Evolutionary conservation across 2,888 invertebrate species (phyloP), one percentile per base, ranked within the genome.

Genomic region (Fabriciana adippe): DNA sequence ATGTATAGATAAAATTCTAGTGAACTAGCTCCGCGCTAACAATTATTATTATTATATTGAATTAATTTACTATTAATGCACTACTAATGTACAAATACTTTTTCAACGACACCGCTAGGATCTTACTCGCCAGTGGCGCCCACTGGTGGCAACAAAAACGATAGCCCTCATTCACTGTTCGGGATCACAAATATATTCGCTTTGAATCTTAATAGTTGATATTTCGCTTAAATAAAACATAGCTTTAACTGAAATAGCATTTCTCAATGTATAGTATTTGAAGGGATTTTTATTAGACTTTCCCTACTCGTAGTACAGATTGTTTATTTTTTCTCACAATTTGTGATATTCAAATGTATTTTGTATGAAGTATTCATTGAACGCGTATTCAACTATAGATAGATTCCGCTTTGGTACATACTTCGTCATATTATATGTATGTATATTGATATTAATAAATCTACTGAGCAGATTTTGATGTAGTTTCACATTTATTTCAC

Each of bases 281-380:
- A 16, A 31, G 1, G n/a, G 11, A 41, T 41, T 41, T 35, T 13
- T 59, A 31, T 26, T 47, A 57, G 26, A n/a, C 4, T 57, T 47
- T 26, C 15, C n/a, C 6, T 13, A n/a, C 16, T 16, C 41, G 21
- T 59, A n/a, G 15, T 16, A 31, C 51, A 62, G 48, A 67, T 59
- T 59, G 59, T n/a, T 59, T 48, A 59, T 59, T 59, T 55, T 57
- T 31, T 31, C 59, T 59, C n/a, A 13, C 59, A 48, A 59, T 41
- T 41, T 41, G 11, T 41, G 11, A 41, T 48, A 59, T 45, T 47
- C 11, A 48, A 47, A 21, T 47, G 31, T 48, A 59, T 59, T 59
- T 59, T 59, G 59, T 59, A 59, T 59, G 48, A n/a, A 48, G 31
- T 31, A 6, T 31, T 59, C 26, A 31, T 47, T 1, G 26, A 57